phyloP scores from a whole-genome alignment of 2,888 invertebrate genomes.

The Tetramorium bicarinatum region DNA sequence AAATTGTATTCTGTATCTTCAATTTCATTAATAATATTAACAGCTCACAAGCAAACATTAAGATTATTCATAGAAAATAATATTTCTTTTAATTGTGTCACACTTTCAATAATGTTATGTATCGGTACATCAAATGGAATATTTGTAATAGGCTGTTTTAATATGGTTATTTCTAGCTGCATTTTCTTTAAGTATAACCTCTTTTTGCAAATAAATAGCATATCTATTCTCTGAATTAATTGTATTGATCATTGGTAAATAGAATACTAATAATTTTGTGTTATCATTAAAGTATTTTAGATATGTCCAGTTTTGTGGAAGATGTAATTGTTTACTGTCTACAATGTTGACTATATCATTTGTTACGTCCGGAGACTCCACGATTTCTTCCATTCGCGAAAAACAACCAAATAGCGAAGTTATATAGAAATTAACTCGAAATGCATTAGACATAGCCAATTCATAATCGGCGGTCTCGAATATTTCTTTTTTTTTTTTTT shows the following conservation, averaged over 20 bases:
- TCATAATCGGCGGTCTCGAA: too few species aligned
- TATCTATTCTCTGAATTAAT: neutral
- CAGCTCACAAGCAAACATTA: neutral
- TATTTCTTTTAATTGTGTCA: neutral
- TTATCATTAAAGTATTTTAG: neutral
- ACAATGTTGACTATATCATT: neutral
- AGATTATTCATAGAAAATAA: neutral
- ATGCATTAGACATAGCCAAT: too few species aligned
- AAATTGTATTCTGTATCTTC: neutral
- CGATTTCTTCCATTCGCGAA: too few species aligned
- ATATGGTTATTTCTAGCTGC: neutral
- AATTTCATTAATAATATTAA: neutral
- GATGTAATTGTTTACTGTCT: neutral
- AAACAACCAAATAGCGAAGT: too few species aligned
- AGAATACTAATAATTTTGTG: neutral
- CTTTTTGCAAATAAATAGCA: neutral
- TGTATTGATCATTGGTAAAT: neutral
- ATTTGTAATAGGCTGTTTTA: neutral
- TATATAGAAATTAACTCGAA: too few species aligned
- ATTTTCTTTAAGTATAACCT: neutral
- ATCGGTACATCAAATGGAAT: neutral
- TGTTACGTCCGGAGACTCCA: too few species aligned
- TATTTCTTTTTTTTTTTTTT: too few species aligned
- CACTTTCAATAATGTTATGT: neutral
- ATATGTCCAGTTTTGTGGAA: neutral